Evolutionary conservation across 2,797 vertebrate genomes (phyloP), one percentile per base, ranked within the genome.

Genomic region (Monodelphis domestica): DNA sequence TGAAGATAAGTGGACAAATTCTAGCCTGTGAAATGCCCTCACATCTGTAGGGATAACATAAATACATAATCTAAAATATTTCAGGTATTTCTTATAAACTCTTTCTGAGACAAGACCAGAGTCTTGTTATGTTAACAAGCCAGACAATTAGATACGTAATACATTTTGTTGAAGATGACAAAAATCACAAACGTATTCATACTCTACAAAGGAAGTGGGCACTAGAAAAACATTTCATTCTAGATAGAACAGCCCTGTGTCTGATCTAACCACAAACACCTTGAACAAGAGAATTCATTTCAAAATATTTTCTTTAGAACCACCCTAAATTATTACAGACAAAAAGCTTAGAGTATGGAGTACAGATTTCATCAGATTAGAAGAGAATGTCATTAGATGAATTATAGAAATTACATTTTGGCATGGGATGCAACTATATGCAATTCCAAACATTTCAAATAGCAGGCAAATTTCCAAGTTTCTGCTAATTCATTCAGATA

Each of bases 261-360:
- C 28, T 24, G 88, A 3, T 51, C 54, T 59, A 94, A 95, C 91
- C 33, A 0, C 92, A 94, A 93, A 93, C 24, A 90, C 91, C n/a
- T 33, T 52, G 87, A 95, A 91, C 88, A 53, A 93, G 70, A 96
- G 88, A 93, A 95, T 91, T 90, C 52, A 89, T 92, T 93, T 94
- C 94, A 95, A 91, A 96, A 84, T 93, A 94, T 88, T 92, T 95
- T 95, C 94, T 96, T 94, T 93, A 91, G 93, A 96, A 88, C 89
- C 92, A 56, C 89, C 89, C 51, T 91, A 70, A 91, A 89, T n/a
- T 56, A 50, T 87, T 88, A 51, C 0, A 9, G 89, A 30, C 26
- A 1, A 51, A 94, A 91, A 30, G n/a, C 87, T 90, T 94, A 91
- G 53, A 53, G 70, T 84, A 70, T 91, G 89, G 1, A 45, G 90